phyloP scores from a whole-genome alignment of 2,888 invertebrate species.

The Furcula furcula region DNA sequence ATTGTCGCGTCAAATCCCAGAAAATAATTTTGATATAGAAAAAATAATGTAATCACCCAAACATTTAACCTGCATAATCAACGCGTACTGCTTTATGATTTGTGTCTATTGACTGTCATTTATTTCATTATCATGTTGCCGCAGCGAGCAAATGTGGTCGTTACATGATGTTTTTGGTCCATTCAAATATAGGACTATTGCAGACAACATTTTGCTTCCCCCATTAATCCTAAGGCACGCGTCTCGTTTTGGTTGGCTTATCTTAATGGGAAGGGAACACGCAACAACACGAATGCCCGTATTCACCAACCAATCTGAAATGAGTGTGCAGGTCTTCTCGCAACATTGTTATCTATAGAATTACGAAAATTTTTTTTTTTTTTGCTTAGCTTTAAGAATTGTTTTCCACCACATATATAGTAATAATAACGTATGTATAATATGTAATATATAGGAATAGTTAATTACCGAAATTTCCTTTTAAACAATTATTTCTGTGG shows the following conservation, averaged over 20 bases:
- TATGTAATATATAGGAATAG: too few relatives aligned
- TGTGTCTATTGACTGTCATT: slow-evolving; percentile 20
- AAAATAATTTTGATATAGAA: too few relatives aligned
- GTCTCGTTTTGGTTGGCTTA: slow-evolving; percentile 59
- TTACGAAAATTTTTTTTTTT: not conserved
- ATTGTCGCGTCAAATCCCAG: too few relatives aligned
- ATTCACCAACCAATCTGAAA: slow-evolving; percentile 41
- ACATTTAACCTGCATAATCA: slow-evolving; percentile 22
- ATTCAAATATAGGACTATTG: slow-evolving; percentile 46
- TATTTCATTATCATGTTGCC: slow-evolving; percentile 25
- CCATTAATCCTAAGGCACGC: slow-evolving; percentile 60
- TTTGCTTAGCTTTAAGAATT: too few relatives aligned
- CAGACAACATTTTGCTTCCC: slow-evolving; percentile 56
- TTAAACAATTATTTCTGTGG: too few relatives aligned
- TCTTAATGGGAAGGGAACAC: slow-evolving; percentile 60
- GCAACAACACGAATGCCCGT: slow-evolving; percentile 45
- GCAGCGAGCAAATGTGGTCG: slow-evolving; percentile 18
- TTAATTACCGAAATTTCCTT: too few relatives aligned
- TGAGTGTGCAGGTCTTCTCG: slow-evolving; percentile 30
- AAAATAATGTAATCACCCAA: too few relatives aligned
- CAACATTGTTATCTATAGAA: slow-evolving; percentile 16
- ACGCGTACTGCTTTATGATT: slow-evolving; percentile 20
- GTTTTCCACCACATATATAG: too few relatives aligned
- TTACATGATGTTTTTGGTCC: slow-evolving; percentile 26
- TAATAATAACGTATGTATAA: not conserved